Percentiles rank a stretch among this genome's conserved stretches.
phyloP scores from a whole-genome alignment of 2,797 vertebrate species.

The Hephaestus fuliginosus region DNA sequence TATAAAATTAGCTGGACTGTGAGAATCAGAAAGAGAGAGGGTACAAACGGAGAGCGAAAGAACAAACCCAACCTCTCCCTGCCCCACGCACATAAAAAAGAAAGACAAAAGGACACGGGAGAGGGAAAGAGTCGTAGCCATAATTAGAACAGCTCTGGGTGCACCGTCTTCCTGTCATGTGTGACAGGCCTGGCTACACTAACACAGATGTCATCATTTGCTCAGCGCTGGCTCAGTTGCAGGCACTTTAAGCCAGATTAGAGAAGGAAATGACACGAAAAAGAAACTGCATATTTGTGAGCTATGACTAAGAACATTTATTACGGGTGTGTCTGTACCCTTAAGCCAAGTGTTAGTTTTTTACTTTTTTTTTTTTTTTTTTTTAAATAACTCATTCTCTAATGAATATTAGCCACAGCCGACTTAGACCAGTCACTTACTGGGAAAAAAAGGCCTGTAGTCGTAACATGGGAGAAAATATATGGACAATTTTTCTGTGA shows the following conservation, averaged over 20 bases:
- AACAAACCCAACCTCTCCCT: neutral
- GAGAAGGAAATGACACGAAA: constrained; percentile 26
- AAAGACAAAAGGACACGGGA: constrained; percentile 12
- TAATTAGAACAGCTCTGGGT: constrained; percentile 29
- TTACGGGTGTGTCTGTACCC: constrained; percentile 38
- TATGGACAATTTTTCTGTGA: neutral
- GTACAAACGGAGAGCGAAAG: neutral
- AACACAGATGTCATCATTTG: constrained; percentile 52
- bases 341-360: constrained; percentile 43
- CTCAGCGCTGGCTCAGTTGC: constrained; percentile 31
- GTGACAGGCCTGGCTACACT: constrained; percentile 33
- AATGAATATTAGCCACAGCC: constrained; percentile 25
- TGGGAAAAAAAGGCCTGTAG: neutral
- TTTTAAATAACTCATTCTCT: constrained; percentile 43
- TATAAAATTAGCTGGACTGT: constrained; percentile 74
- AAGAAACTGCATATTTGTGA: constrained; percentile 38
- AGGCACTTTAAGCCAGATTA: constrained; percentile 61
- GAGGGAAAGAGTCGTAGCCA: neutral
- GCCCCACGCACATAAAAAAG: neutral
- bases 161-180: constrained; percentile 46
- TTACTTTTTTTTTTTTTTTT: neutral
- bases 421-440: neutral
- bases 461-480: neutral
- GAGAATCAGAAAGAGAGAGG: constrained; percentile 58
- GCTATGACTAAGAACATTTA: constrained; percentile 62